A percentile compares a stretch with the other conserved stretches of the same genome.
These are phyloP conservation scores for Zelostemma sp. DNA, from an alignment of 1,140 invertebrate genomes.

Conservation along the genomic window DNA sequence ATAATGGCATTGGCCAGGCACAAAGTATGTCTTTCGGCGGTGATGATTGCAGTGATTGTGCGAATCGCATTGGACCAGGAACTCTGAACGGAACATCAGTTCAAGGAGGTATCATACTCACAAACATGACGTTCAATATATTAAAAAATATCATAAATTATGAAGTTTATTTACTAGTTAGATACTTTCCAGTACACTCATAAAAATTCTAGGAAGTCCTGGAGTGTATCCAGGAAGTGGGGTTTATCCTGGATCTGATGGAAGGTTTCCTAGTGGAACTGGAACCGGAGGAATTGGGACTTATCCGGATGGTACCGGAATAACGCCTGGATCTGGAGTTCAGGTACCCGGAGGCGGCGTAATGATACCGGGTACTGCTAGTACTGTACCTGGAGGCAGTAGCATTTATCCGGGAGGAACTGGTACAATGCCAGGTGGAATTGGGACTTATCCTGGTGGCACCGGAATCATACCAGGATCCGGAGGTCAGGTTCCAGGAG, in stretches of 20 bases:
- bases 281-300: neutral
- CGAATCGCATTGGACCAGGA: conserved; percentile 28
- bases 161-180: too few species aligned
- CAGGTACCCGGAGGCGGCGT: conserved; percentile 9
- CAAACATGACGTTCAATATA: neutral
- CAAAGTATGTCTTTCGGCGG: conserved; percentile 76
- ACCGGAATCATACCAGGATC: neutral
- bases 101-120: neutral
- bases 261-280: too few species aligned
- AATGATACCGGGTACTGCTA: neutral
- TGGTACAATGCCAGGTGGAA: neutral
- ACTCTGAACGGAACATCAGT: neutral
- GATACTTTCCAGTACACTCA: too few species aligned
- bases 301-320: conserved; percentile 4
- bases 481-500: conserved; percentile 6
- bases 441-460: conserved; percentile 4
- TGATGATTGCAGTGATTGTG: conserved; percentile 65
- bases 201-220: too few species aligned
- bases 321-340: neutral
- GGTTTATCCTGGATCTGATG: neutral
- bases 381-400: conserved; percentile 20
- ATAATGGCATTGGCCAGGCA: conserved; percentile 83
- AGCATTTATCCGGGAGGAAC: neutral
- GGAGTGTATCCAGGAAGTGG: too few species aligned
- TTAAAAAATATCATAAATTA: too few species aligned